Conservation (phyloP, 2,113 vertebrate species). For the Gnathonemus longibarbis region DNA sequence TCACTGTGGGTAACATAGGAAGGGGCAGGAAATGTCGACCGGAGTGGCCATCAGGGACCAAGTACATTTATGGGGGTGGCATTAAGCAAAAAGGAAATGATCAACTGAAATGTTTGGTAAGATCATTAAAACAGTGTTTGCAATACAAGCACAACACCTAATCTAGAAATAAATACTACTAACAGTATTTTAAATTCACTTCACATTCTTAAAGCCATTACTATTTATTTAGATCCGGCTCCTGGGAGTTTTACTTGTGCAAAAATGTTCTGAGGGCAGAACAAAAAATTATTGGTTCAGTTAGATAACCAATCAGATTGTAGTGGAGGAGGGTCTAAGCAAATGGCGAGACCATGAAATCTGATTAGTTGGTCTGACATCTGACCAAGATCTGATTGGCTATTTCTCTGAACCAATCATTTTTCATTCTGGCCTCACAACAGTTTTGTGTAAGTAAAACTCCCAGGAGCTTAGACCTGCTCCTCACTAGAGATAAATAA, state of each 20-base stretch:
- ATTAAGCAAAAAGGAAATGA: background rate
- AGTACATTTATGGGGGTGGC: background rate
- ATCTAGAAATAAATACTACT: background rate
- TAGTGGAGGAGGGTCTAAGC: too few species aligned
- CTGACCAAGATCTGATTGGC: too few species aligned
- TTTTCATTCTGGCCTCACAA: too few species aligned
- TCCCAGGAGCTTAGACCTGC: too few species aligned
- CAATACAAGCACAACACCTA: background rate
- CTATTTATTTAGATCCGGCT: background rate
- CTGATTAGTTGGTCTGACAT: too few species aligned
- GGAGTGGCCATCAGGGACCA: background rate
- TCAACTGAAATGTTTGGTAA: background rate
- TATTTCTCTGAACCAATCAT: too few species aligned
- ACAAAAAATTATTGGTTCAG: too few species aligned
- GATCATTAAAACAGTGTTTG: background rate
- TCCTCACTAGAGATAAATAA: background rate
- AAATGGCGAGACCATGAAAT: too few species aligned
- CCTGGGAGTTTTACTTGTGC: too few species aligned
- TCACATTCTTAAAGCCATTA: background rate
- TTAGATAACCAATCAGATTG: too few species aligned
- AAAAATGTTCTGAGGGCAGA: too few species aligned
- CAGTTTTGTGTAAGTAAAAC: too few species aligned
- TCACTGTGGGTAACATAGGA: background rate
- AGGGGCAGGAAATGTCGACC: background rate
- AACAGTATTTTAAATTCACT: background rate